These are phyloP conservation scores for Mus caroli DNA, from an alignment of 2,797 vertebrate species.

Conservation along the genomic window DNA sequence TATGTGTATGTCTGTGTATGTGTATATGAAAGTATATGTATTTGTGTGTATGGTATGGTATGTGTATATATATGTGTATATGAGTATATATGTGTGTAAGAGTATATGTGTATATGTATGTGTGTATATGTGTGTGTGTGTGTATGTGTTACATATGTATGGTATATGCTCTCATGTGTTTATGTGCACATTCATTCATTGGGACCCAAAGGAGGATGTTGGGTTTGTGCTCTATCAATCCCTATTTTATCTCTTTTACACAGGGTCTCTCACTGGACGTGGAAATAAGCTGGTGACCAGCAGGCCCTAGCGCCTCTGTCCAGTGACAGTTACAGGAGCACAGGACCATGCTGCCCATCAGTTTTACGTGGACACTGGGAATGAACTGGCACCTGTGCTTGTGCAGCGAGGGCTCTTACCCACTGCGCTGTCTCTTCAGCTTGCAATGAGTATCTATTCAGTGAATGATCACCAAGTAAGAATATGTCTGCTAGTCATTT, in stretches of 20 bases:
- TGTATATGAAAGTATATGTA: neutral
- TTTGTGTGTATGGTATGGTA: neutral
- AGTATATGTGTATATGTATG: neutral
- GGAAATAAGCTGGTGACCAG: neutral
- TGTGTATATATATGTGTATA: neutral
- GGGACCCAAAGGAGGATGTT: neutral
- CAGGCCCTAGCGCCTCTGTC: neutral
- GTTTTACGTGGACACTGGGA: neutral
- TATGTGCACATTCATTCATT: neutral
- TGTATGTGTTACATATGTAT: neutral
- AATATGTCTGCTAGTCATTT: slow-evolving; percentile 15
- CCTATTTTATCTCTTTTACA: neutral
- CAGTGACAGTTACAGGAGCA: neutral
- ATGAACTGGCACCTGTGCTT: neutral
- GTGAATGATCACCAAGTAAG: slow-evolving; percentile 20
- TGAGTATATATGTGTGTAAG: neutral
- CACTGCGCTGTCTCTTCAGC: neutral
- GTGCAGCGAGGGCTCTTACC: neutral
- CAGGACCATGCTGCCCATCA: neutral
- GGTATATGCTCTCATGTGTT: neutral
- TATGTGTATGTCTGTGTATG: neutral
- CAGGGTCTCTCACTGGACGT: neutral
- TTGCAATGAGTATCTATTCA: neutral
- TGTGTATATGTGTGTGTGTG: neutral
- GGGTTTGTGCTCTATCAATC: neutral